Percentiles rank a stretch among this genome's conserved stretches.
These are phyloP conservation scores for Harpagifer antarcticus DNA, from an alignment of 2,797 vertebrate species.

Conservation along the genomic window DNA sequence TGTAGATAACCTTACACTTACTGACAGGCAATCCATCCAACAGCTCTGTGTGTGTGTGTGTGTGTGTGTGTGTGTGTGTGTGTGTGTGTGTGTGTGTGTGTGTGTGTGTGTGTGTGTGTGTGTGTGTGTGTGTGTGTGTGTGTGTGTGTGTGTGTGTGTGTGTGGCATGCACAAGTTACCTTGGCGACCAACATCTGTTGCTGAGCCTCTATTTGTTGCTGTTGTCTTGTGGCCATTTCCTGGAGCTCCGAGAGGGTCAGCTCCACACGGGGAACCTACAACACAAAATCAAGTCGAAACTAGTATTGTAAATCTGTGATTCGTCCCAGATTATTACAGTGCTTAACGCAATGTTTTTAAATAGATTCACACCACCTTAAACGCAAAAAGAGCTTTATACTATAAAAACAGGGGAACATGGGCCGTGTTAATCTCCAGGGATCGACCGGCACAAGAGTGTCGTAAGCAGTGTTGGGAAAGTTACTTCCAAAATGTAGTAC, in stretches of 20 bases:
- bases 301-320: no score
- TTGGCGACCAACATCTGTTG: constrained; percentile 98
- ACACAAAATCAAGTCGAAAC: not conserved
- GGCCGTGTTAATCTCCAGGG: no score
- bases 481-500: no score
- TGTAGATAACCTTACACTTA: constrained; percentile 50
- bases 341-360: no score
- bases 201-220: constrained; percentile 97
- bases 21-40: constrained; percentile 59
- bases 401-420: no score
- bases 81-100: constrained; percentile 17
- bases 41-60: constrained; percentile 1
- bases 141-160: not conserved
- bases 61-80: constrained; percentile 24
- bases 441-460: no score
- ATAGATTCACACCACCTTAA: no score
- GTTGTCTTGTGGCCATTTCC: constrained; percentile 97
- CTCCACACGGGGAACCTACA: constrained; percentile 89
- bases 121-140: not conserved
- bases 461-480: no score
- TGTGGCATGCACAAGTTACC: constrained; percentile 79
- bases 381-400: no score
- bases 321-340: no score
- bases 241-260: constrained; percentile 97
- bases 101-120: constrained; percentile 8